Evolutionary conservation across 2,113 vertebrate species (phyloP), one percentile per base, ranked within the genome.

Genomic region (Sakesphorus luctuosus): DNA sequence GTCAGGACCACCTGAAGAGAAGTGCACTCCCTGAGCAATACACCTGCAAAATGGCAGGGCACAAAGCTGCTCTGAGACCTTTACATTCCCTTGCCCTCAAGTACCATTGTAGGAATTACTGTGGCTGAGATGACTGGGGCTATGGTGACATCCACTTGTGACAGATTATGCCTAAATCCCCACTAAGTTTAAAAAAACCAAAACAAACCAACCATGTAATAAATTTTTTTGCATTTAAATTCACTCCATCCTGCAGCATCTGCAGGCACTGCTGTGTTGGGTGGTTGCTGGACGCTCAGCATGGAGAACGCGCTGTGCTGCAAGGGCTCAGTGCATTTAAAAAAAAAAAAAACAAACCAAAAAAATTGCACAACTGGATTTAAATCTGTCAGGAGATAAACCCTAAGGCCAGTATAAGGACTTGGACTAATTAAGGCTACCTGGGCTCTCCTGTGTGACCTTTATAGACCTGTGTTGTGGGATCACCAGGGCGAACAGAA

Each of bases 41-140:
- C 40, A 9, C 19, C 24, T 65, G 29, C 61, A 58, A 1, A 7
- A 18, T 0, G 0, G 38, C 47, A 49, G 23, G 38, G 33, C 78
- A 72, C 44, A 38, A 62, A 38, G 17, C 56, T 35, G 23, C 40
- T 68, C 38, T 2, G 1, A 82, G 78, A 67, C 49, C 26, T 80
- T 56, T 15, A 62, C 61, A 10, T 38, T 55, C 3, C 4, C 23
- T 13, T 29, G 50, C 47, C 56, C 69, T 78, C 2, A 2, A 72
- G n/a, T 33, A 35, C 38, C 29, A 23, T 0, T 44, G 31, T 0
- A 44, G 79, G 36, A 59, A 77, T 31, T 26, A 19, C 65, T 17
- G 2, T 1, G 29, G 63, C 28, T 25, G 61, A 65, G 31, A 36
- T 1, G 24, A 63, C 47, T 11, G 21, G 19, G 3, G 40, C 17